These are phyloP conservation scores for Xenopus tropicalis DNA, from an alignment of 2,113 vertebrate species.

Conservation along the genomic window UCB_Xtro_10.0 CM004451.2:39038001-39038500, in stretches of 20 bases:
- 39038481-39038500: neutral
- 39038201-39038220: constrained; percentile 55
- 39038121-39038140: constrained; percentile 22
- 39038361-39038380: constrained; percentile 66
- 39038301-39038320: constrained; percentile 48
- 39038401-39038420: constrained; percentile 58
- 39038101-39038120: constrained; percentile 24
- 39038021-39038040: neutral
- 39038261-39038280: constrained; percentile 60
- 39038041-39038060: neutral
- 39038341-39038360: constrained; percentile 47
- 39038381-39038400: constrained; percentile 64
- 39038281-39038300: constrained; percentile 52
- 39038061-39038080: neutral
- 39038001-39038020: too few relatives aligned
- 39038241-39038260: constrained; percentile 61
- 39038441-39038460: constrained; percentile 53
- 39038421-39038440: constrained; percentile 54
- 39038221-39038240: constrained; percentile 71
- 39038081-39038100: neutral
- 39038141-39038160: constrained; percentile 36
- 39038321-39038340: constrained; percentile 44
- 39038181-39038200: constrained; percentile 68
- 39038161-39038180: constrained; percentile 38
- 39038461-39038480: constrained; percentile 47